These are phyloP conservation scores for Dinoponera quadriceps DNA, from an alignment of 1,140 invertebrate genomes.

Conservation along the genomic window DNA sequence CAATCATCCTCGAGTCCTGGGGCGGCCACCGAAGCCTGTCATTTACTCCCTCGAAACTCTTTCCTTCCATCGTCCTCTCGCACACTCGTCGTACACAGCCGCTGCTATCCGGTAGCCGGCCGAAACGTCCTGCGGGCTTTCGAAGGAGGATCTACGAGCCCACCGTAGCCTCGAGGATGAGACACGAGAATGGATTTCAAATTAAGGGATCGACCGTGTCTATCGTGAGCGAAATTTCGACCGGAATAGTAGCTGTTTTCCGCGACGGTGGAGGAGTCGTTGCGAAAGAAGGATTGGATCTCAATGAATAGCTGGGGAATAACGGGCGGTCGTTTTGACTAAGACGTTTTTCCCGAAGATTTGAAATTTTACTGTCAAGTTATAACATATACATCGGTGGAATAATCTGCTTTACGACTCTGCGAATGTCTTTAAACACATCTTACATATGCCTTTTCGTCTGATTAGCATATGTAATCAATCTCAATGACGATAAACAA, in stretches of 20 bases:
- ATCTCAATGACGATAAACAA: no score
- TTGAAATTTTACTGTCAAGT: not conserved
- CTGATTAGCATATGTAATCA: no score
- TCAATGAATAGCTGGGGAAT: not conserved
- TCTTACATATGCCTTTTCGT: no score
- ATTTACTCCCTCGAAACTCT: slow-evolving; percentile 80
- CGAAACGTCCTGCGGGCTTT: slow-evolving; percentile 54
- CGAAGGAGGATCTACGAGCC: slow-evolving; percentile 47
- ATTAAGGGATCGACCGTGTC: slow-evolving; percentile 57
- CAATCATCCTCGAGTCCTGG: slow-evolving; percentile 78
- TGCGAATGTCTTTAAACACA: no score
- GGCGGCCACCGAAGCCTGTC: slow-evolving; percentile 79
- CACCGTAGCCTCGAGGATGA: slow-evolving; percentile 43
- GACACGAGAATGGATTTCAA: slow-evolving; percentile 63
- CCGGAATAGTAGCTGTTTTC: slow-evolving; percentile 24
- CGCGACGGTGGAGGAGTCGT: not conserved
- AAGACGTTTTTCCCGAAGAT: not conserved
- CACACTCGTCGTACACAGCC: slow-evolving; percentile 55
- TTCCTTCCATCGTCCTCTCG: slow-evolving; percentile 58
- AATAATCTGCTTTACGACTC: no score
- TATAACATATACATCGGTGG: no score
- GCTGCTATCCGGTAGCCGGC: slow-evolving; percentile 74
- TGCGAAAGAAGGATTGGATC: not conserved
- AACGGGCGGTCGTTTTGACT: not conserved
- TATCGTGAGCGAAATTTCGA: slow-evolving; percentile 64